Evolutionary conservation across 1,140 invertebrate genomes (phyloP).

Genomic region (Fopius arisanus): DNA sequence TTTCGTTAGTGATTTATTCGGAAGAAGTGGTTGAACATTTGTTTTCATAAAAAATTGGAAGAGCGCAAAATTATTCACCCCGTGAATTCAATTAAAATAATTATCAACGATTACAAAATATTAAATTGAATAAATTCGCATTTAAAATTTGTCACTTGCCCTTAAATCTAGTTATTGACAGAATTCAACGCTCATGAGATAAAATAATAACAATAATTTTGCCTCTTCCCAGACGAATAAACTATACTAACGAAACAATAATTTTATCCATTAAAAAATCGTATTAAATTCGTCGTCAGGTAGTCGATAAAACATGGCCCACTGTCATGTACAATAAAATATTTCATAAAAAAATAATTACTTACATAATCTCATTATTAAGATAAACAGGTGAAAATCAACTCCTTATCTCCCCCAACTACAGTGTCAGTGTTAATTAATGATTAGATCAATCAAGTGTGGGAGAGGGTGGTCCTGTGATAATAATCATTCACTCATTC

Average conservation of each 20-base stretch:
- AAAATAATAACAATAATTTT: too few relatives aligned
- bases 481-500: not conserved
- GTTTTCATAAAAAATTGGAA: not conserved
- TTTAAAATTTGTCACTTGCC: too few relatives aligned
- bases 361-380: not conserved
- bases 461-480: not conserved
- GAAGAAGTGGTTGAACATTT: not conserved
- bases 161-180: too few relatives aligned
- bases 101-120: too few relatives aligned
- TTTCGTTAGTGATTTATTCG: not conserved
- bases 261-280: not conserved
- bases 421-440: not conserved
- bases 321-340: not conserved
- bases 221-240: too few relatives aligned
- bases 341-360: not conserved
- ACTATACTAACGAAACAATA: too few relatives aligned
- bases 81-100: too few relatives aligned
- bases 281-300: not conserved
- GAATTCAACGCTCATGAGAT: too few relatives aligned
- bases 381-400: not conserved
- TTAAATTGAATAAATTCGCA: too few relatives aligned
- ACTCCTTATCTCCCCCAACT: not conserved
- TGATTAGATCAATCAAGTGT: not conserved
- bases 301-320: too few relatives aligned
- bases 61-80: not conserved